These are phyloP conservation scores for Anguilla megastoma DNA, from an alignment of 2,797 vertebrate species.

Conservation along the genomic window DNA sequence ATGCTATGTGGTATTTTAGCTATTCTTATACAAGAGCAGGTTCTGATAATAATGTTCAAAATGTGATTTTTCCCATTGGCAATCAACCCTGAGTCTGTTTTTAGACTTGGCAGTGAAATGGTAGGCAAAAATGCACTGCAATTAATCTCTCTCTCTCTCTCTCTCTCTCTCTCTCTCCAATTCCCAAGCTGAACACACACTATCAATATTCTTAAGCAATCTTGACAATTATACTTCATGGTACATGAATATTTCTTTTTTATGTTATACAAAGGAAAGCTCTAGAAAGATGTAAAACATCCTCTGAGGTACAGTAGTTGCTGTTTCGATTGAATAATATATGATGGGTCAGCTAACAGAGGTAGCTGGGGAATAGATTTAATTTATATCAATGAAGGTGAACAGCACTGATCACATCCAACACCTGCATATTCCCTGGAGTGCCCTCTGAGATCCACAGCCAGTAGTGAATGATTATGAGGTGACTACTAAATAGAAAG, in stretches of 20 bases:
- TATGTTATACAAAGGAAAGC: not conserved
- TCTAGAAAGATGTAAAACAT: not conserved
- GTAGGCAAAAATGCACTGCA: not conserved
- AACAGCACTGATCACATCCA: not conserved
- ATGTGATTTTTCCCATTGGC: not conserved
- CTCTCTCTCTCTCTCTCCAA: not conserved
- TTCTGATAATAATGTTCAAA: not conserved
- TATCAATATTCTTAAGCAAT: not conserved
- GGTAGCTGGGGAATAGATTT: not conserved
- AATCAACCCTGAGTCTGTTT: not conserved
- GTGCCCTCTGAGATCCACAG: not conserved
- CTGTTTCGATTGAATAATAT: not conserved
- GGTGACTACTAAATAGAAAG: not conserved
- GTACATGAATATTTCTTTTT: not conserved
- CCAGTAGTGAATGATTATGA: not conserved
- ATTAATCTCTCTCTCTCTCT: not conserved
- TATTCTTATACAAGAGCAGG: not conserved
- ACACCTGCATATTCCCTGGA: not conserved
- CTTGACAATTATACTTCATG: not conserved
- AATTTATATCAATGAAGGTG: not conserved
- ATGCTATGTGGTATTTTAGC: not conserved
- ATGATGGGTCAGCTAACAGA: not conserved
- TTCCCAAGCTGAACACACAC: not conserved
- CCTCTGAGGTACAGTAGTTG: not conserved
- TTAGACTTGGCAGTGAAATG: conserved; percentile 7